Evolutionary conservation across 1,140 invertebrate genomes (phyloP), one percentile per base, ranked within the genome.

Genomic region (Heliconius nattereri): DNA sequence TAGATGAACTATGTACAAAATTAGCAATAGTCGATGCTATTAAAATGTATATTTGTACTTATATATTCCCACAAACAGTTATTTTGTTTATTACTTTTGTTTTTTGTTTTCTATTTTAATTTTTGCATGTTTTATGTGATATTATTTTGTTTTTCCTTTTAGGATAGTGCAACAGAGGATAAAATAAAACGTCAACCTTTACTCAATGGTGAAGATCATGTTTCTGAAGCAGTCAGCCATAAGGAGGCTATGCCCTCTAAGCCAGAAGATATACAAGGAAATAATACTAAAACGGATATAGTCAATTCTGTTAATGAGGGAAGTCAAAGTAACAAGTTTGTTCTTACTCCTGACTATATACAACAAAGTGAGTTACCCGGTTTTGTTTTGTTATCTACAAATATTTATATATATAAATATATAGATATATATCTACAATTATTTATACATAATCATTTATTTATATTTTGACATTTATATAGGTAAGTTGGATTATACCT

Each of bases 261-360:
- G 82, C 87, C 95, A 87, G 89, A 93, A 86, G 83, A 88, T 78
- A 87, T 95, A 91, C 84, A 90, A 87, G 80, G 86, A 76, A 92
- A 91, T 85, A 91, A 83, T 76, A 91, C 88, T 77, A 92, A 92
- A 86, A 90, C 88, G 26, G 91, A 91, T 79, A 90, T 92, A 32
- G 80, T 93, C 73, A 92, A 96, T 71, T 85, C 95, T 85, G 83
- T 78, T 80, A 85, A 94, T 89, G 88, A 92, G 85, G 66, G 91
- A 84, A 84, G 94, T 87, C 88, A 91, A 76, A 87, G 94, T 80
- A 97, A 97, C 90, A 97, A 97, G 94, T 98, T 98, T 94, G 96
- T 98, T 82, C 93, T 98, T 7, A 98, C 98, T 9, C 97, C 97
- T 54, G 97, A 98, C 91, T 98, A 98, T 85, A 98, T 98, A 88